Conservation (phyloP, 2,797 vertebrate genomes). For the Lemur catta region DNA sequence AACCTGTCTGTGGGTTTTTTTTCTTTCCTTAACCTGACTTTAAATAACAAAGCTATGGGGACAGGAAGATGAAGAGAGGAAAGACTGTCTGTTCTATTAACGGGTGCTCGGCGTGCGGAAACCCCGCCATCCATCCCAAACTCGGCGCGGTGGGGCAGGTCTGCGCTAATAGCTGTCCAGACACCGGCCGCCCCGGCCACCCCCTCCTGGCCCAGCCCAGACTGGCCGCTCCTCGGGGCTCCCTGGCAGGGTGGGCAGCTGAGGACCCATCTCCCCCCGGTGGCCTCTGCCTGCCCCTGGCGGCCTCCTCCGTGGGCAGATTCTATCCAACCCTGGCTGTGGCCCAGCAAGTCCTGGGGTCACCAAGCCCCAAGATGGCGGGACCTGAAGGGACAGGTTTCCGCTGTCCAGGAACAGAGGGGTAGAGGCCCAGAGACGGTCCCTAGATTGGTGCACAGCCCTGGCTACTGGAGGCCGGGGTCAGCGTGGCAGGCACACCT, state of each 20-base stretch:
- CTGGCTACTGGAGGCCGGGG: background rate
- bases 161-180: conserved; percentile 81
- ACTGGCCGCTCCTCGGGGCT: background rate
- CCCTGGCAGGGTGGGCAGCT: background rate
- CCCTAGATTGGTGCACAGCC: rapidly evolving
- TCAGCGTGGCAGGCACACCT: rapidly evolving
- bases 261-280: rapidly evolving
- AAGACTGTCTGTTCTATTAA: conserved; percentile 85
- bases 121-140: conserved; percentile 85
- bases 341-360: background rate
- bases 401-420: background rate
- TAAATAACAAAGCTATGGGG: conserved; percentile 94
- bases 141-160: conserved; percentile 85
- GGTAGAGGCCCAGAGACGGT: background rate
- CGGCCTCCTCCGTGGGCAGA: background rate
- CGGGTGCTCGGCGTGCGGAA: conserved; percentile 83
- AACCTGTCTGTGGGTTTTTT: conserved; percentile 91
- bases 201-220: background rate
- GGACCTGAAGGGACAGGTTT: background rate
- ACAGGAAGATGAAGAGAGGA: conserved; percentile 87
- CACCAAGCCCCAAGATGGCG: background rate
- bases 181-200: conserved; percentile 73
- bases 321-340: background rate
- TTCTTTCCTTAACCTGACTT: conserved; percentile 84
- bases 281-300: rapidly evolving